Evolutionary conservation across 1,140 invertebrate species (phyloP), one percentile per base, ranked within the genome.

Genomic region (Drosophila tropicalis): DNA sequence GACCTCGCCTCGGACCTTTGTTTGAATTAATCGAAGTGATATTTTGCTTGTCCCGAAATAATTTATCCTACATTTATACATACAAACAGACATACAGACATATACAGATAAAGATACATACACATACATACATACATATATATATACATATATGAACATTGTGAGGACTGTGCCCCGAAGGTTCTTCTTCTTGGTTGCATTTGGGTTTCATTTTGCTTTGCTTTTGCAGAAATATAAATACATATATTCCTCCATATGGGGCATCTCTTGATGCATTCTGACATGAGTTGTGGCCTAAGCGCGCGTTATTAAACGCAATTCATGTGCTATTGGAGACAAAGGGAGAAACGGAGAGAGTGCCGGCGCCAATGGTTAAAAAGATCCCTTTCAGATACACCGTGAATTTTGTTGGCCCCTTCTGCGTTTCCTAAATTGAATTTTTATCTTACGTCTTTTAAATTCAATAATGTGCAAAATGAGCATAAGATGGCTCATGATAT

Each of bases 21-120:
- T 87, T 87, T 87, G 79, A 87, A 89, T 89, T 89, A 89, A 89
- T 89, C 84, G 84, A 89, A 89, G 84, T 89, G 84, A 89, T 89
- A 89, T 89, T 89, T 89, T 89, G 80, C 84, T 89, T 89, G 84
- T 89, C 84, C 84, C 84, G 64, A 89, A 89, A 89, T 89, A 89
- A 89, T 89, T 89, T 89, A 89, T 89, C 73, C 77, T 19, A 51
- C 3, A 47, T 19, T n/a, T n/a, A n/a, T n/a, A n/a, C n/a, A n/a
- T n/a, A n/a, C n/a, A n/a, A n/a, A 44, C 15, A 44, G 1, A 47
- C 15, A 47, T 0, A 47, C 6, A 44, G 5, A 15, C 3, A 44
- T 5, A 1, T 5, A 15, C 4, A 15, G 34, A 44, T 4, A 15
- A 3, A 6, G 17, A 47, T 47, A 47, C 41, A 17, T 47, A 44